Conservation (phyloP, 2,888 invertebrate species). For the Tetragonula carbonaria region DNA sequence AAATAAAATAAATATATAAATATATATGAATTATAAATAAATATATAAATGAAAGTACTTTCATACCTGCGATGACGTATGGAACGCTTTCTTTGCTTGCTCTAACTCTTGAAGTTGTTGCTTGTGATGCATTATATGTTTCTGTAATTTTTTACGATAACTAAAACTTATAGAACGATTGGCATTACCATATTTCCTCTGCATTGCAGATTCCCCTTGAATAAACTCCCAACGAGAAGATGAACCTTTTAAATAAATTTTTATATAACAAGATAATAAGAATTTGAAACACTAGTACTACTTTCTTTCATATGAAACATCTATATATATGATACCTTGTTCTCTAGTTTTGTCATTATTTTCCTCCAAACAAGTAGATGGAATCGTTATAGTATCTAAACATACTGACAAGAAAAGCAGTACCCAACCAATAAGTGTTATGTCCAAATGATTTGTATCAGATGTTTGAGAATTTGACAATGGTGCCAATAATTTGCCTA, state of each 20-base stretch:
- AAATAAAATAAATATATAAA: no score
- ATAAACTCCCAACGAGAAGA: conserved; percentile 94
- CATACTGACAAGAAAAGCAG: conserved; percentile 91
- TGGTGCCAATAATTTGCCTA: conserved; percentile 86
- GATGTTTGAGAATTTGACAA: conserved; percentile 79
- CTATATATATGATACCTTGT: conserved; percentile 76
- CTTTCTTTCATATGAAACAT: background rate
- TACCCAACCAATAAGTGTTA: conserved; percentile 88
- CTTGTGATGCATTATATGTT: conserved; percentile 89
- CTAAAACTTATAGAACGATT: conserved; percentile 83
- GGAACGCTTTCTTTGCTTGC: conserved; percentile 87
- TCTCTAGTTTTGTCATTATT: conserved; percentile 81
- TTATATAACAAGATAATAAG: background rate
- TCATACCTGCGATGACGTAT: conserved; percentile 85
- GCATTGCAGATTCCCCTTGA: conserved; percentile 90
- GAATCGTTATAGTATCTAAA: conserved; percentile 84
- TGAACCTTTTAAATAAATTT: conserved; percentile 69
- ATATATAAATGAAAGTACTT: conserved; percentile 43
- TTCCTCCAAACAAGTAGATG: conserved; percentile 75
- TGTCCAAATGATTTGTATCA: conserved; percentile 76
- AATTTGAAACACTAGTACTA: background rate
- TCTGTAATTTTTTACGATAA: conserved; percentile 89
- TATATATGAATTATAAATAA: background rate
- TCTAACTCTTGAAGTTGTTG: conserved; percentile 89
- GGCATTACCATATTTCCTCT: conserved; percentile 81